Evolutionary conservation across 2,113 vertebrate species (phyloP).

Genomic region (Dromas ardeola): DNA sequence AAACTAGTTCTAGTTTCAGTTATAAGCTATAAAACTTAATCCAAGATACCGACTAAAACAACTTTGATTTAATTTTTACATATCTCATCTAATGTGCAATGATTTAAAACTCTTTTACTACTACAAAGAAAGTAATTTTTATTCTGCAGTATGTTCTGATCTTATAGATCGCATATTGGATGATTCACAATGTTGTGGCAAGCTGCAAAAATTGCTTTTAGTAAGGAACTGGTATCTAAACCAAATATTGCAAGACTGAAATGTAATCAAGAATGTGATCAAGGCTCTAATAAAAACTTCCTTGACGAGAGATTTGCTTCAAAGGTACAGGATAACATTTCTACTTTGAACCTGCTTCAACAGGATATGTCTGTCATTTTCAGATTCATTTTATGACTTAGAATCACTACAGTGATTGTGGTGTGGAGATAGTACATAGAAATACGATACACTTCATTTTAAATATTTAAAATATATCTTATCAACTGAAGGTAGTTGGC

Average conservation of each 20-base stretch:
- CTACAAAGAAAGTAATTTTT: background rate
- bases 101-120: background rate
- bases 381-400: background rate
- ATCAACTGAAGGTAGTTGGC: background rate
- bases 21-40: slow-evolving; percentile 4
- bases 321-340: background rate
- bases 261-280: background rate
- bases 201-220: background rate
- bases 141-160: background rate
- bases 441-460: background rate
- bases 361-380: background rate
- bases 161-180: background rate
- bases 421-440: background rate
- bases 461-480: background rate
- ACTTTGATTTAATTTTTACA: background rate
- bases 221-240: background rate
- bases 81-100: background rate
- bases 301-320: background rate
- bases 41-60: background rate
- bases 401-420: background rate
- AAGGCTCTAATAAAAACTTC: slow-evolving; percentile 1
- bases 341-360: background rate
- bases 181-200: background rate
- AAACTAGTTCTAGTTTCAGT: background rate
- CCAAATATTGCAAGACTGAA: background rate